phyloP scores from a whole-genome alignment of 2,113 vertebrate genomes.

The Bagarius yarrelli region DNA sequence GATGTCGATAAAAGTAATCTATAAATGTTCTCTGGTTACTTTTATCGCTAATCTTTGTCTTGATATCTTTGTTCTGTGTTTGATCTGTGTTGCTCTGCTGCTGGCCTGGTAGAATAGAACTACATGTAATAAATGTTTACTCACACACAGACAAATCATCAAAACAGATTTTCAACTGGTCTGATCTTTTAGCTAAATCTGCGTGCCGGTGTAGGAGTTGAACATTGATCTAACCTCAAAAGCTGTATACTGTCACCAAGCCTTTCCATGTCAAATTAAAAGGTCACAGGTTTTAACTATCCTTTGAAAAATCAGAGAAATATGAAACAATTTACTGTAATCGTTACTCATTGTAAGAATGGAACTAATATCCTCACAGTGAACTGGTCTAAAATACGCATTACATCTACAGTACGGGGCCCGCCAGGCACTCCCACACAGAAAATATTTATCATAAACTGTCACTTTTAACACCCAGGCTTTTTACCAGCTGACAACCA shows the following conservation, averaged over 20 bases:
- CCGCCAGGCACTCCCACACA: not conserved
- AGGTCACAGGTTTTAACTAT: constrained; percentile 33
- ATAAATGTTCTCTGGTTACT: too few relatives aligned
- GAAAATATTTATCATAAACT: not conserved
- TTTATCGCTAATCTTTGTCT: too few relatives aligned
- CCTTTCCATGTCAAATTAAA: constrained; percentile 32
- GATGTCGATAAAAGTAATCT: too few relatives aligned
- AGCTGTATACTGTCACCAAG: not conserved
- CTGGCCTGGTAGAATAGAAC: not conserved
- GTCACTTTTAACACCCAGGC: not conserved
- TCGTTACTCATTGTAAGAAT: constrained; percentile 46
- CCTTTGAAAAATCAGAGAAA: constrained; percentile 37
- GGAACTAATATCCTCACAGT: constrained; percentile 27
- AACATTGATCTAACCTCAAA: constrained; percentile 21
- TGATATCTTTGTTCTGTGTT: not conserved
- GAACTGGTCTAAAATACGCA: constrained; percentile 9
- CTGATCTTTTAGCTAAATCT: not conserved
- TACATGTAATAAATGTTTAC: not conserved
- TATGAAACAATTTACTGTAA: constrained; percentile 29
- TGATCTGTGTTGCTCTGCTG: not conserved
- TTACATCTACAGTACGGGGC: not conserved
- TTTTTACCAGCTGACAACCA: not conserved
- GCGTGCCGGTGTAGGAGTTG: constrained; percentile 37
- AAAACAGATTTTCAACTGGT: constrained; percentile 27
- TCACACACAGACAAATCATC: not conserved